Evolutionary conservation across 2,797 vertebrate species (phyloP).

Genomic region (Leptodactylus fallax): DNA sequence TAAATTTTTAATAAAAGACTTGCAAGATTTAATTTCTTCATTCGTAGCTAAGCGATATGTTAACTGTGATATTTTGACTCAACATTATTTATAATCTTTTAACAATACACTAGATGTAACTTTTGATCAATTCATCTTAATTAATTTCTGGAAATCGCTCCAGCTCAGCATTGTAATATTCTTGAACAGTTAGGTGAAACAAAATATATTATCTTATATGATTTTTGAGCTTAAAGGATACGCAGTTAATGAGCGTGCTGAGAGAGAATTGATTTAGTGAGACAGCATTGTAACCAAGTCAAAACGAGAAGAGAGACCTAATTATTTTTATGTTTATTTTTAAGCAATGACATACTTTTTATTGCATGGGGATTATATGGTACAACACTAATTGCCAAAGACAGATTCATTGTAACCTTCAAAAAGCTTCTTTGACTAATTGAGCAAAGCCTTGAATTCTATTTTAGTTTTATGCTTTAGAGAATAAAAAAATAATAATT

Average conservation of each 20-base stretch:
- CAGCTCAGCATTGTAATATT: not conserved
- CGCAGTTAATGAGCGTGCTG: slow-evolving; percentile 31
- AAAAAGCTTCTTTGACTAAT: slow-evolving; percentile 56
- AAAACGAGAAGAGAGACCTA: slow-evolving; percentile 50
- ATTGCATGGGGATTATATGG: slow-evolving; percentile 58
- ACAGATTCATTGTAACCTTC: slow-evolving; percentile 47
- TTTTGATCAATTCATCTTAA: slow-evolving; percentile 24
- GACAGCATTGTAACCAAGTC: slow-evolving; percentile 34
- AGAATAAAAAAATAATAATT: not conserved
- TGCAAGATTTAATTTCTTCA: not conserved
- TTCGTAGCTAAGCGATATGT: not conserved
- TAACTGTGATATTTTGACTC: slow-evolving; percentile 42
- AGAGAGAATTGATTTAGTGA: slow-evolving; percentile 40
- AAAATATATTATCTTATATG: slow-evolving; percentile 22
- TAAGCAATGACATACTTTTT: slow-evolving; percentile 62
- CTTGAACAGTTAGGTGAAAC: not conserved
- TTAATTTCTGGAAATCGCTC: slow-evolving; percentile 9
- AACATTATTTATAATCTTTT: slow-evolving; percentile 8
- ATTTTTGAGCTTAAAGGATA: slow-evolving; percentile 32
- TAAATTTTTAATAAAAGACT: slow-evolving; percentile 28
- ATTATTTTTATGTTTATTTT: slow-evolving; percentile 63
- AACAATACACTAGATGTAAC: slow-evolving; percentile 12
- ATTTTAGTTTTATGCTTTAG: slow-evolving; percentile 10
- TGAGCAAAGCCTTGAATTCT: slow-evolving; percentile 35
- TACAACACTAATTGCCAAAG: slow-evolving; percentile 55